These are phyloP conservation scores for Pseudomyrmex pallidus DNA, from an alignment of 1,140 invertebrate species.

Conservation along the genomic window DNA sequence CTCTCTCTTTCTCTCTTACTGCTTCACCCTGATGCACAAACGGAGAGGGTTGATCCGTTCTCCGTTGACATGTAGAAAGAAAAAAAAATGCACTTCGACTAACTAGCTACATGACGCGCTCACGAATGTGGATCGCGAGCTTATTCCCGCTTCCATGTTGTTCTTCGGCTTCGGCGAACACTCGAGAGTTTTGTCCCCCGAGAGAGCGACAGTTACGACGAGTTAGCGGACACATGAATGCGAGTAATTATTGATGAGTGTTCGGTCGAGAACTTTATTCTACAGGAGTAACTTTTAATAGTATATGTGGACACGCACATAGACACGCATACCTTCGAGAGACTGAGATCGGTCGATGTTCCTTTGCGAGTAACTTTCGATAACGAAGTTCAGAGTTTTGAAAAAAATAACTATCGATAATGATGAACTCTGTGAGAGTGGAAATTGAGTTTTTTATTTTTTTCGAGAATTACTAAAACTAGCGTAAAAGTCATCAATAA, in stretches of 20 bases:
- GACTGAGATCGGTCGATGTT: not conserved
- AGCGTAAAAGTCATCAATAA: too few relatives aligned
- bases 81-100: constrained; percentile 45
- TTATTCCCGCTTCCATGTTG: constrained; percentile 53
- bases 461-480: not conserved
- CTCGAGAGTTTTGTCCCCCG: constrained; percentile 45
- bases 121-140: constrained; percentile 47
- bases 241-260: constrained; percentile 58
- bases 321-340: not conserved
- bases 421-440: not conserved
- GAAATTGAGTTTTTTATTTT: constrained; percentile 6
- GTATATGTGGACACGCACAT: not conserved
- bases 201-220: constrained; percentile 46
- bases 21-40: constrained; percentile 9
- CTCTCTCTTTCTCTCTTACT: not conserved
- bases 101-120: constrained; percentile 48
- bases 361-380: constrained; percentile 13
- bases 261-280: constrained; percentile 54
- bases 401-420: not conserved
- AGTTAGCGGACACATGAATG: constrained; percentile 53
- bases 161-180: constrained; percentile 45
- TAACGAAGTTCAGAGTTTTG: not conserved
- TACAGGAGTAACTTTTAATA: constrained; percentile 49
- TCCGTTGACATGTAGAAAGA: constrained; percentile 18
- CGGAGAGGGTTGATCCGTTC: constrained; percentile 33